Evolutionary conservation across 2,888 invertebrate genomes (phyloP).

Genomic region (Agrochola lychnidis): DNA sequence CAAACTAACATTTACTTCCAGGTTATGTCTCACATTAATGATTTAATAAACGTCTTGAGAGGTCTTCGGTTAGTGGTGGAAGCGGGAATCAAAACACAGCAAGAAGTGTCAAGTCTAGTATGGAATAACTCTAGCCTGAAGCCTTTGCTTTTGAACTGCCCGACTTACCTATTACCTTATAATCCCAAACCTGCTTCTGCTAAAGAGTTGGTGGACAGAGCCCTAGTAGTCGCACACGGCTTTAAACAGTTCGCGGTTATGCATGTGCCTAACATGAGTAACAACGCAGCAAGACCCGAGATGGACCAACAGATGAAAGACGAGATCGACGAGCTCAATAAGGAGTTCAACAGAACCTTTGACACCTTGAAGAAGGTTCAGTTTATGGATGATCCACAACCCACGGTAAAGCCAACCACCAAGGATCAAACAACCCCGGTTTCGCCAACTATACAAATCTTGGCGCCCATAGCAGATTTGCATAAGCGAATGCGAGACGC

Average conservation of each 20-base stretch:
- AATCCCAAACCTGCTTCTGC: conserved; percentile 77
- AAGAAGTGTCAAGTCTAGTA: conserved; percentile 90
- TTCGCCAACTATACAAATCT: conserved; percentile 59
- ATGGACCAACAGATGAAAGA: conserved; percentile 81
- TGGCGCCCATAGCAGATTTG: conserved; percentile 71
- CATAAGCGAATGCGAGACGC: conserved; percentile 34
- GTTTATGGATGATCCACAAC: conserved; percentile 3
- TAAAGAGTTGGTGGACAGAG: conserved; percentile 90
- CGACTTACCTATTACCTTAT: conserved; percentile 78
- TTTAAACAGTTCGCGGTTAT: conserved; percentile 91
- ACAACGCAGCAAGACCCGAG: conserved; percentile 67
- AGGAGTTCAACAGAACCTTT: conserved; percentile 86
- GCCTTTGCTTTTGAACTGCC: conserved; percentile 79
- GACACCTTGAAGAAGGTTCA: conserved; percentile 79
- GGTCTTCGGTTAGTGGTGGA: conserved; percentile 93
- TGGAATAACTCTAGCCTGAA: conserved; percentile 94
- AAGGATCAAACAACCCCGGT: conserved; percentile 10
- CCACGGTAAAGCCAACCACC: conserved; percentile 8
- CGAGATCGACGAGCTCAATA: conserved; percentile 86
- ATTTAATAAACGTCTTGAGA: conserved; percentile 92
- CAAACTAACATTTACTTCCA: conserved; percentile 77
- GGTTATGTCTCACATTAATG: conserved; percentile 91
- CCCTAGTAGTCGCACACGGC: conserved; percentile 93
- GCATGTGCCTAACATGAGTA: conserved; percentile 79
- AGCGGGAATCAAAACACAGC: conserved; percentile 92